Conservation (phyloP, 2,888 invertebrate genomes). For the Amphipyra berbera region DNA sequence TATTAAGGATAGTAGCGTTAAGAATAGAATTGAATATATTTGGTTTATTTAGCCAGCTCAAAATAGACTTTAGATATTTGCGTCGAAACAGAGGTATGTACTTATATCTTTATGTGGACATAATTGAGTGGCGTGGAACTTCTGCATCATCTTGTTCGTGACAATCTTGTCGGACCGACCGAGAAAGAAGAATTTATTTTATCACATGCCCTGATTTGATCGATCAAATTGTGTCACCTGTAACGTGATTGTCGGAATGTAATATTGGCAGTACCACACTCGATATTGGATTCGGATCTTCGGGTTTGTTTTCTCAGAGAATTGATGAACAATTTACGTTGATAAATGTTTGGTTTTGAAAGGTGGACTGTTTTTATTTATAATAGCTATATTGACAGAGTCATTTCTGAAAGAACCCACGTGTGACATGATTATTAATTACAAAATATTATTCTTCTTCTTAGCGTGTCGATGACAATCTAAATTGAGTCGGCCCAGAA, state of each 20-base stretch:
- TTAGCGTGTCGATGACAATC: too few species aligned
- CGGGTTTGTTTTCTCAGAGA: slow-evolving; percentile 10
- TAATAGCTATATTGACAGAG: not conserved
- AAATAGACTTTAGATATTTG: too few species aligned
- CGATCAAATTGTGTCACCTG: slow-evolving; percentile 41
- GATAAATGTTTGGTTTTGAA: not conserved
- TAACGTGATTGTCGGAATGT: slow-evolving; percentile 25
- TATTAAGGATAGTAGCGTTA: too few species aligned
- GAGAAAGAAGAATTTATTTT: slow-evolving; percentile 20
- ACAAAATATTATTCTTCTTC: too few species aligned
- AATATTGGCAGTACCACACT: slow-evolving; percentile 13
- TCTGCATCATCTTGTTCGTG: not conserved
- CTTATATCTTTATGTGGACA: too few species aligned
- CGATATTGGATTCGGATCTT: slow-evolving; percentile 19
- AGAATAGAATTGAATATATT: too few species aligned
- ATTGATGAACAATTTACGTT: slow-evolving; percentile 1
- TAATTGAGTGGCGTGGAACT: too few species aligned
- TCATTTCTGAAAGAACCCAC: too few species aligned
- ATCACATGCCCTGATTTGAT: slow-evolving; percentile 28
- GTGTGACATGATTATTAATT: too few species aligned
- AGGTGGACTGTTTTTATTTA: not conserved
- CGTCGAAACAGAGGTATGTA: too few species aligned
- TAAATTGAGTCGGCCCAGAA: too few species aligned
- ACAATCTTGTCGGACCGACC: not conserved
- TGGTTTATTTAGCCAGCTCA: too few species aligned